Evolutionary conservation across 2,888 invertebrate species (phyloP), one percentile per base, ranked within the genome.

Genomic region (Drosophila colorata): DNA sequence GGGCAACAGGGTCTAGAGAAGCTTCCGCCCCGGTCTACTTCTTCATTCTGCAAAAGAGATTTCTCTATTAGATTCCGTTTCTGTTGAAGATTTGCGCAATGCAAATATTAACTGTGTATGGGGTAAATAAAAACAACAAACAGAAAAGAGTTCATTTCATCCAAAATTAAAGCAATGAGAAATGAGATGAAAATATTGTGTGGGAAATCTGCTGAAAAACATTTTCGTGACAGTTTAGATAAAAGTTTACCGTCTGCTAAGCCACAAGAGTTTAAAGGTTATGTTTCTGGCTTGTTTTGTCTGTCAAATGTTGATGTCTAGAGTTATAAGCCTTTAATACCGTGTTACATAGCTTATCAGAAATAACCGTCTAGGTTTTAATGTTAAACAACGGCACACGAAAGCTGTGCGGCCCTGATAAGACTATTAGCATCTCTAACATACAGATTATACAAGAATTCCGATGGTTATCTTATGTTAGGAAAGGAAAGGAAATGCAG

Each of bases 391-490:
- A 58, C 23, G 13, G 40, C 20, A 59, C 38, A 58, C n/a, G 59
- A 35, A n/a, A 31, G 49, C 23, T 25, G 20, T 23, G 23, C 25
- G 28, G 33, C 31, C 18, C 4, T 53, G 66, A 70, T 69, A 69
- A 69, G 52, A 40, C n/a, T 7, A 8, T 52, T 47, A 47, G 46
- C 46, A n/a, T 20, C 14, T 55, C 44, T 18, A 40, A 52, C 25
- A 41, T 28, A 38, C 37, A 52, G 69, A 70, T 57, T 43, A 48
- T n/a, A 4, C 4, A 52, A 18, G 48, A 69, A 69, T 70, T 43
- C 57, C 8, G 11, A 43, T 16, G 6, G 8, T 37, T 13, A 23
- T n/a, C 31, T 41, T 1, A 11, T 40, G 13, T 14, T n/a, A 5
- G 18, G 6, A 33, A 28, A 28, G 6, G 9, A 44, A 28, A 16